Evolutionary conservation across 2,113 vertebrate genomes (phyloP).

Genomic region (Semicossyphus pulcher): DNA sequence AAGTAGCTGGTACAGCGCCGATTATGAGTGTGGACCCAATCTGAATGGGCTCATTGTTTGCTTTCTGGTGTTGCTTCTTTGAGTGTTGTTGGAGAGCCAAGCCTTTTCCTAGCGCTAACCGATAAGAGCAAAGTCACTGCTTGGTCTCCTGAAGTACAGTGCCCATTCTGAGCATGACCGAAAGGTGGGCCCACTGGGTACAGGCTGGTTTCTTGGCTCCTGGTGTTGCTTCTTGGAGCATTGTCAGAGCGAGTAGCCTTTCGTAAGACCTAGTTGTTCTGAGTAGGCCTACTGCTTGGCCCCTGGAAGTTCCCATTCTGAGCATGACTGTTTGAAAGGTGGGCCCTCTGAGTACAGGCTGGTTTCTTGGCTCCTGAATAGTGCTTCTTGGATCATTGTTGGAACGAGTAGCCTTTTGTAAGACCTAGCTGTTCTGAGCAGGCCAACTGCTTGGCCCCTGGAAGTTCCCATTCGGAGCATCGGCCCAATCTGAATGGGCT

Average conservation of each 20-base stretch:
- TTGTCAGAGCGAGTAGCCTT: neutral
- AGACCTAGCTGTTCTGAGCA: neutral
- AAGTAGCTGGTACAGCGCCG: too few relatives aligned
- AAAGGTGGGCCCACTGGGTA: too few relatives aligned
- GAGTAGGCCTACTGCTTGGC: neutral
- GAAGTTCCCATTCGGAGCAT: neutral
- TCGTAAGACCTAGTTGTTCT: neutral
- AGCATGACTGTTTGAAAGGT: neutral
- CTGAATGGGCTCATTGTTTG: too few relatives aligned
- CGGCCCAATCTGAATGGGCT: too few relatives aligned
- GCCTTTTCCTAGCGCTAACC: too few relatives aligned
- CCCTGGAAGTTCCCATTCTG: neutral
- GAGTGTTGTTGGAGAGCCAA: too few relatives aligned
- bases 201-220: neutral
- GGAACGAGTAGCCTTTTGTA: too few relatives aligned
- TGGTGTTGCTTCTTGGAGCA: neutral
- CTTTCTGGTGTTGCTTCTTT: too few relatives aligned
- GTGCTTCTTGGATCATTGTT: neutral
- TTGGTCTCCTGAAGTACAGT: too few relatives aligned
- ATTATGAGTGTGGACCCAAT: too few relatives aligned
- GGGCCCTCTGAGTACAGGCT: neutral
- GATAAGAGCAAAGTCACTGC: too few relatives aligned
- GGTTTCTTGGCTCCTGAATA: neutral
- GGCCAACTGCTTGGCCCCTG: neutral
- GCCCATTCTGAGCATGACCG: too few relatives aligned